Percentiles rank a stretch among this genome's conserved stretches.
Conservation (phyloP, 2,888 invertebrate species). For the Thumatha senex region DNA sequence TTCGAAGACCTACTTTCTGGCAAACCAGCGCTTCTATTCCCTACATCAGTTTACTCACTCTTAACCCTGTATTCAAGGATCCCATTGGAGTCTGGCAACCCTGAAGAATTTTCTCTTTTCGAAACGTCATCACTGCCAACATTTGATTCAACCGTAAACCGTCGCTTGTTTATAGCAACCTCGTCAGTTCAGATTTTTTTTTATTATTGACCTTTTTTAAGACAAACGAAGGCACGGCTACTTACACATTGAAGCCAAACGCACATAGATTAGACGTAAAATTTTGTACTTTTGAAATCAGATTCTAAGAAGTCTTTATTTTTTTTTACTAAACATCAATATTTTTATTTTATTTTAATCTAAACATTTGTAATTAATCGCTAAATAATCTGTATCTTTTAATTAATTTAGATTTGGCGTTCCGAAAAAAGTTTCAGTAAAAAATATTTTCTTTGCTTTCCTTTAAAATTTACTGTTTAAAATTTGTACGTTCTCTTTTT, state of each 20-base stretch:
- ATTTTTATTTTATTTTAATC: slow-evolving; percentile 54
- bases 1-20: slow-evolving; percentile 73
- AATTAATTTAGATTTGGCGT: slow-evolving; percentile 80
- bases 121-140: slow-evolving; percentile 46
- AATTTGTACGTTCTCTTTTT: slow-evolving; percentile 81
- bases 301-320: slow-evolving; percentile 82
- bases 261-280: slow-evolving; percentile 77
- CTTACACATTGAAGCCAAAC: slow-evolving; percentile 79
- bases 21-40: slow-evolving; percentile 55
- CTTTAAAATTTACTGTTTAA: slow-evolving; percentile 76
- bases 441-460: slow-evolving; percentile 79
- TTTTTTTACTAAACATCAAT: slow-evolving; percentile 73
- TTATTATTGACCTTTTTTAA: slow-evolving; percentile 58
- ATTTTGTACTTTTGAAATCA: slow-evolving; percentile 83
- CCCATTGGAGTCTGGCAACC: slow-evolving; percentile 45
- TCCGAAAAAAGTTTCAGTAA: slow-evolving; percentile 82
- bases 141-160: slow-evolving; percentile 43
- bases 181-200: slow-evolving; percentile 38
- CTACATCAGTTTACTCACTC: slow-evolving; percentile 53
- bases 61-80: slow-evolving; percentile 70
- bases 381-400: slow-evolving; percentile 80
- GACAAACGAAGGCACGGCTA: slow-evolving; percentile 82
- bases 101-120: slow-evolving; percentile 45
- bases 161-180: slow-evolving; percentile 28
- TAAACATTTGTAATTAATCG: slow-evolving; percentile 68